Evolutionary conservation across 1,140 invertebrate species (phyloP).

Genomic region (Drosophila azteca): DNA sequence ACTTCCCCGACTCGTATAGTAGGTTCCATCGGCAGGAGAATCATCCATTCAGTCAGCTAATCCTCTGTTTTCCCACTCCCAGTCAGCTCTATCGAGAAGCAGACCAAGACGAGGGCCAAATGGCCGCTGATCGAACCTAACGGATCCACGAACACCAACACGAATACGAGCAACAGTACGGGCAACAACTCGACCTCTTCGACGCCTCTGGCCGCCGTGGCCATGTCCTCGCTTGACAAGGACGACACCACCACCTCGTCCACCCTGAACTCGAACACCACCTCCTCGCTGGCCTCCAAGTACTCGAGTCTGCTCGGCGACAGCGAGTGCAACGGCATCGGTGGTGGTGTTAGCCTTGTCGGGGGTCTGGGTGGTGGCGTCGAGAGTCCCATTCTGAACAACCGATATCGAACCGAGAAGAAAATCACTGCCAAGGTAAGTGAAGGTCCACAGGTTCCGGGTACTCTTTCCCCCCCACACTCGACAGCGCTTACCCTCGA

Average conservation of each 20-base stretch:
- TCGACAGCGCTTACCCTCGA: conserved; percentile 16
- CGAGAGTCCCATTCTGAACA: conserved; percentile 68
- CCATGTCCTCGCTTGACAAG: conserved; percentile 75
- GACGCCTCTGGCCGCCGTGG: conserved; percentile 71
- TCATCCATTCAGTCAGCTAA: not conserved
- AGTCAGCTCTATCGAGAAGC: conserved; percentile 83
- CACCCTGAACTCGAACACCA: conserved; percentile 77
- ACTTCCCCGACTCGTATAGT: conserved; percentile 84
- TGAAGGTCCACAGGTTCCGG: not conserved
- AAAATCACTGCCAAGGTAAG: conserved; percentile 84
- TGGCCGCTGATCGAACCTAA: conserved; percentile 81
- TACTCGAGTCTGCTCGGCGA: conserved; percentile 77
- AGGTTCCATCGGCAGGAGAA: conserved; percentile 16
- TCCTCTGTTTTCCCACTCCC: not conserved
- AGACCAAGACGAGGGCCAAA: conserved; percentile 77
- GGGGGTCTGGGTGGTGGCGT: conserved; percentile 40
- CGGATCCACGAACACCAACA: conserved; percentile 73
- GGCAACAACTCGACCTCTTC: conserved; percentile 78
- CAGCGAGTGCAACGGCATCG: conserved; percentile 68
- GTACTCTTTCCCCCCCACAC: conserved; percentile 6
- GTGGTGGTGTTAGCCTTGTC: conserved; percentile 37
- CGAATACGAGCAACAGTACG: conserved; percentile 77
- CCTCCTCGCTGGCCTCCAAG: conserved; percentile 79
- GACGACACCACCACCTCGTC: conserved; percentile 75
- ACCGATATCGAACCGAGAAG: conserved; percentile 82